A percentile compares a stretch with the other conserved stretches of the same genome.
phyloP scores from a whole-genome alignment of 2,797 vertebrate genomes.

The Falco novaeseelandiae region DNA sequence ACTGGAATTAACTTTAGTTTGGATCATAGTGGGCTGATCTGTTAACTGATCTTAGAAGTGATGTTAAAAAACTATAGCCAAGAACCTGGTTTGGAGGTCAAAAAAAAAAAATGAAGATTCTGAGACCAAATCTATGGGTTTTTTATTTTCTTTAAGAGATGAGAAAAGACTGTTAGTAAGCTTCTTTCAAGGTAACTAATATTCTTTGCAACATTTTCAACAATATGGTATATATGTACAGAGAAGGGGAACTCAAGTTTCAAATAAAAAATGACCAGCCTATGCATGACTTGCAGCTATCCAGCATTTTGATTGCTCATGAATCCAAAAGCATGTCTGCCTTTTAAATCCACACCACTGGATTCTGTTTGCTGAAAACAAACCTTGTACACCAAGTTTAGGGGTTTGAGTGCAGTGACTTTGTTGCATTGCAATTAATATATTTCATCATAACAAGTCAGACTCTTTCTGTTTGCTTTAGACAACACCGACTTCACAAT shows the following conservation, averaged over 20 bases:
- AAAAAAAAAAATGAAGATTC: background rate
- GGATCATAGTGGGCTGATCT: background rate
- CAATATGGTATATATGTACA: background rate
- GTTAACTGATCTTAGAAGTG: background rate
- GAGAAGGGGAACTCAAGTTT: background rate
- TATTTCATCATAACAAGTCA: background rate
- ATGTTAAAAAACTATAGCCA: background rate
- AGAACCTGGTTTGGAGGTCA: background rate
- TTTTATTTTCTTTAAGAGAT: background rate
- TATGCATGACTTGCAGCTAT: background rate
- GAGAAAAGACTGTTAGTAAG: background rate
- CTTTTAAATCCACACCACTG: background rate
- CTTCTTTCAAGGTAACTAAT: background rate
- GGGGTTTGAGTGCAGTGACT: background rate
- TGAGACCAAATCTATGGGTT: background rate
- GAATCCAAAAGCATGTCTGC: background rate
- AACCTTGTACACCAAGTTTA: background rate
- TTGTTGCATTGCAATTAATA: background rate
- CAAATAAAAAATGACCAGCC: background rate
- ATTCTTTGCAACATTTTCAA: background rate
- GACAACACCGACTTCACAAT: slow-evolving; percentile 20
- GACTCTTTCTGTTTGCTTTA: background rate
- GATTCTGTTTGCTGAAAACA: background rate
- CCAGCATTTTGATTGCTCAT: background rate
- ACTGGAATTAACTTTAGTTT: background rate